phyloP scores from a whole-genome alignment of 2,113 vertebrate genomes.

The Mus spicilegus region DNA sequence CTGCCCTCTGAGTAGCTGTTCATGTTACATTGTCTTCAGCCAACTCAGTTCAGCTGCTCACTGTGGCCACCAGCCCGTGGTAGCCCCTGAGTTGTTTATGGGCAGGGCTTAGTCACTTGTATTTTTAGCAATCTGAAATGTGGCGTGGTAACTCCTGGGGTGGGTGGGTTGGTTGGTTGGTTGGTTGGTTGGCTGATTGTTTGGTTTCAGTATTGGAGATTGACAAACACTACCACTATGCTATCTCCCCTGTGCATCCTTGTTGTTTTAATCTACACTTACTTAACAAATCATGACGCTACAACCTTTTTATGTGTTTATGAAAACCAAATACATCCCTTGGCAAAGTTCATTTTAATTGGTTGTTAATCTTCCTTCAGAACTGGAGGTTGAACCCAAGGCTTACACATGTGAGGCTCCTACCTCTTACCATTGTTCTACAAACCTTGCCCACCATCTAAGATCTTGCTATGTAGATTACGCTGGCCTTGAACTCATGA shows the following conservation, averaged over 20 bases:
- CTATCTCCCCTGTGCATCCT: not conserved
- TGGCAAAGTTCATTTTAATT: not conserved
- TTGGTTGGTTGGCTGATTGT: not conserved
- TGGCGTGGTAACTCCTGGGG: not conserved
- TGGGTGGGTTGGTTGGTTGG: not conserved
- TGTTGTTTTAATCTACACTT: not conserved
- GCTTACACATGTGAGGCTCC: not conserved
- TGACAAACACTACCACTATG: not conserved
- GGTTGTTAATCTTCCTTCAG: not conserved
- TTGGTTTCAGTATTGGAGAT: too few species aligned
- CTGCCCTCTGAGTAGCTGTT: not conserved
- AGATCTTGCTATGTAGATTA: not conserved
- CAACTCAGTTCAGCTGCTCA: not conserved
- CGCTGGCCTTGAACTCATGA: not conserved
- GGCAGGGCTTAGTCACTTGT: not conserved
- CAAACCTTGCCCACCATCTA: not conserved
- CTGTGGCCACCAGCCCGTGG: not conserved
- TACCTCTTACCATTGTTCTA: not conserved
- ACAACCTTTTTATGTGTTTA: not conserved
- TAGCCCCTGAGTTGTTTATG: not conserved
- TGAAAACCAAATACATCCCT: slow-evolving; percentile 10
- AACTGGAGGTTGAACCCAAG: not conserved
- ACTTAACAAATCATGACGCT: not conserved
- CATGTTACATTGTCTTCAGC: not conserved
- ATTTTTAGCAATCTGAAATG: not conserved